Conservation (phyloP, 2,113 vertebrate species). For the Ovibos moschatus region DNA sequence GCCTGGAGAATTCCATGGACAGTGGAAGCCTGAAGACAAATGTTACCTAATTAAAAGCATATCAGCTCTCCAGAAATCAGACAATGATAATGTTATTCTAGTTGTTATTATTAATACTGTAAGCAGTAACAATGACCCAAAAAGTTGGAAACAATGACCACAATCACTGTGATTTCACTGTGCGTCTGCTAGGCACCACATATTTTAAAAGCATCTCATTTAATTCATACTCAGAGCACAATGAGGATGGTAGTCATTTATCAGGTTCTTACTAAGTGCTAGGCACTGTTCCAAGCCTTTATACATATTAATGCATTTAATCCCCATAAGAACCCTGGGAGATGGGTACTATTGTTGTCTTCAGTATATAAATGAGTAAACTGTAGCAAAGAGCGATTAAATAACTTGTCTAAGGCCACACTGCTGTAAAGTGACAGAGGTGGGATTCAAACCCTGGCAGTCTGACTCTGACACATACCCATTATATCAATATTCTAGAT, state of each 20-base stretch:
- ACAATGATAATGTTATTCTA: not conserved
- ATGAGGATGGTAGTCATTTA: not conserved
- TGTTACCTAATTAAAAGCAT: not conserved
- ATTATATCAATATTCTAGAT: not conserved
- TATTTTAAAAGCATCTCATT: constrained; percentile 37
- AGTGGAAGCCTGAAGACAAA: not conserved
- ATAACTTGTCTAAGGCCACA: not conserved
- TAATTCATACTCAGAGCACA: not conserved
- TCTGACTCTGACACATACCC: not conserved
- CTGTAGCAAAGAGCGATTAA: not conserved
- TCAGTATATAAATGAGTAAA: constrained; percentile 40
- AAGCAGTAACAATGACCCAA: not conserved
- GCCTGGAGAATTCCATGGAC: not conserved
- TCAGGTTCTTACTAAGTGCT: constrained; percentile 36
- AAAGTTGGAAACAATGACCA: not conserved
- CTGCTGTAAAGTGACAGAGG: not conserved
- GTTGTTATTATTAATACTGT: not conserved
- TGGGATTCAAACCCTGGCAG: not conserved
- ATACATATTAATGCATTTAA: constrained; percentile 52
- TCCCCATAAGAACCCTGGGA: constrained; percentile 1
- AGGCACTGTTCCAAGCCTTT: constrained; percentile 24
- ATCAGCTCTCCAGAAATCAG: not conserved
- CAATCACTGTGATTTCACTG: not conserved
- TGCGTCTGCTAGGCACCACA: not conserved
- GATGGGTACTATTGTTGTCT: constrained; percentile 25